phyloP scores from a whole-genome alignment of 2,797 vertebrate species.

The Enteromius argenteus region DNA sequence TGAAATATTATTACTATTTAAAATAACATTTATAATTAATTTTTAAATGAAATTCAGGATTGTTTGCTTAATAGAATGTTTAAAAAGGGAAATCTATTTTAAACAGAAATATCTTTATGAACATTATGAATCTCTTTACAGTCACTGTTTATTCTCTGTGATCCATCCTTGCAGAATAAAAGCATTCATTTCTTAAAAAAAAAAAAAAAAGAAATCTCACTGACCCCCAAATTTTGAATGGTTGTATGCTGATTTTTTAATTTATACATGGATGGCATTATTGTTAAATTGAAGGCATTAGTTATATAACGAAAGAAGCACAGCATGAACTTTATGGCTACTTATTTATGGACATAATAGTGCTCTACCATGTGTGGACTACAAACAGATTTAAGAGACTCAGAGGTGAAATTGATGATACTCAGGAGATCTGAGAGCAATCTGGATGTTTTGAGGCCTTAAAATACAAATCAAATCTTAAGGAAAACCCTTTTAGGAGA shows the following conservation, averaged over 20 bases:
- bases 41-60: background rate
- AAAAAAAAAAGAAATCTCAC: background rate
- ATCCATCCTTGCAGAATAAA: background rate
- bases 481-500: background rate
- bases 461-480: background rate
- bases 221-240: background rate
- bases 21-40: background rate
- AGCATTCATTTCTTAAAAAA: background rate
- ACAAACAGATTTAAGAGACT: conserved; percentile 36
- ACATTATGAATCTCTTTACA: background rate
- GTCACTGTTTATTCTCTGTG: background rate
- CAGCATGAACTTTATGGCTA: background rate
- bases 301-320: background rate
- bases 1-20: background rate
- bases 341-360: conserved; percentile 25
- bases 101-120: background rate
- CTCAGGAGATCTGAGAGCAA: conserved; percentile 37
- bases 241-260: background rate
- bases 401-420: background rate
- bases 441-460: background rate
- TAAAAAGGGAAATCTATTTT: background rate
- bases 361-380: conserved; percentile 6
- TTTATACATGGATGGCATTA: background rate
- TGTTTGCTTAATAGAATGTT: background rate
- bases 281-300: background rate